Evolutionary conservation across 2,888 invertebrate genomes (phyloP), one percentile per base, ranked within the genome.

Genomic region (Hydriomena furcata): DNA sequence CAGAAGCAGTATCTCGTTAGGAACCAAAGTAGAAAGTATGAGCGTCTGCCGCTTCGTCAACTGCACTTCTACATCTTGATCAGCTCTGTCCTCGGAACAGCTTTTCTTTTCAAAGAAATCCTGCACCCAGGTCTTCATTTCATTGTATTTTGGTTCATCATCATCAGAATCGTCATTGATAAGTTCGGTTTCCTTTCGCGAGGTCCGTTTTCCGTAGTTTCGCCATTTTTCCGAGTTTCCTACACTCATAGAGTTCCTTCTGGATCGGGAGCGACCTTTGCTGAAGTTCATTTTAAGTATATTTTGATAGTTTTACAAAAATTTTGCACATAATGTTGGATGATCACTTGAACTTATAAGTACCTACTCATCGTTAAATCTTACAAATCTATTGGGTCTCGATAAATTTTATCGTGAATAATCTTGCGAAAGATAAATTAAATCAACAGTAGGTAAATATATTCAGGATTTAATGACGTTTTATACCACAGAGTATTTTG

Each of bases 1-100:
- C 65, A 87, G 81, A 20, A 84, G 76, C 31, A 93, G 70, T 41
- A 93, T 72, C 75, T 92, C 91, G 58, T 93, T 91, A 0, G 93
- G 92, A 1, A 93, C 81, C 48, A 93, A 82, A 0, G 92, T 92
- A 0, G 92, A 85, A 30, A 93, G 71, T 11, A 91, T 79, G 21
- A 91, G 78, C 0, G 91, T 88, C 61, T 91, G 91, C 57, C 88
- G 90, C 43, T 80, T 85, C 0, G 84, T 82, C 25, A 91, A 71
- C 32, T 82, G 76, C 1, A 89, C 74, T 66, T 91, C 89, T 21
- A 91, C 64, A 46, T 90, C 92, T 63, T 88, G 82, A 28, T 85
- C 84, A 1, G 61, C 59, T 37, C 68, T 71, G 7, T 76, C 66
- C 72, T 90, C 35, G 65, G 60, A 60, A 1, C 65, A 60, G 40